Percentiles rank a stretch among this genome's conserved stretches.
These are phyloP conservation scores for Vidua macroura DNA, from an alignment of 2,113 vertebrate species.

Conservation along the genomic window DNA sequence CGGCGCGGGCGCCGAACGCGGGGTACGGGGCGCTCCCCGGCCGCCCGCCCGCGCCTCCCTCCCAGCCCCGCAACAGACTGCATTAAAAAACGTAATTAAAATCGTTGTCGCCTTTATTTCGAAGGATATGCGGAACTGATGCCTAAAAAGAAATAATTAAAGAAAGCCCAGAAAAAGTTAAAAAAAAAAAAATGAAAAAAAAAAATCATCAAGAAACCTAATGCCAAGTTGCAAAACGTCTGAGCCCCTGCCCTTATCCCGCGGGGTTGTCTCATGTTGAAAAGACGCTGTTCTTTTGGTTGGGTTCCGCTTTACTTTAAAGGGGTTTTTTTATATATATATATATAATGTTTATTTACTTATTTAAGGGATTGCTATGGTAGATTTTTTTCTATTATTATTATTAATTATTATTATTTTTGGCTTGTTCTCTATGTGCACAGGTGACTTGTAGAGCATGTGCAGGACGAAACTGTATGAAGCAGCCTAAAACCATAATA, in stretches of 20 bases:
- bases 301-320: conserved; percentile 87
- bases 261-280: conserved; percentile 82
- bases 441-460: conserved; percentile 88
- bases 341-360: conserved; percentile 96
- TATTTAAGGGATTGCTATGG: conserved; percentile 92
- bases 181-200: not conserved
- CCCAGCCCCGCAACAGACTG: not conserved
- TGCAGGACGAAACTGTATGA: conserved; percentile 79
- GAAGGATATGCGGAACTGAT: conserved; percentile 65
- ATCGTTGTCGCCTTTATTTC: conserved; percentile 62
- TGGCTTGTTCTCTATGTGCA: conserved; percentile 90
- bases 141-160: conserved; percentile 30
- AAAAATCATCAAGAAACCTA: not conserved
- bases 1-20: not conserved
- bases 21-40: not conserved
- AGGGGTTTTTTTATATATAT: conserved; percentile 85
- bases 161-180: not conserved
- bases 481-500: conserved; percentile 79
- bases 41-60: not conserved
- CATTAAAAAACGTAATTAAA: not conserved
- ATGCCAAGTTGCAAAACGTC: conserved; percentile 64
- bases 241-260: conserved; percentile 73
- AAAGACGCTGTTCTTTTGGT: conserved; percentile 81
- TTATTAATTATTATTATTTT: conserved; percentile 68
- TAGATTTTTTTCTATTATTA: conserved; percentile 79